Base-by-base conservation (phyloP, 2,888 invertebrate genomes). In the Hylaea fasciaria region DNA sequence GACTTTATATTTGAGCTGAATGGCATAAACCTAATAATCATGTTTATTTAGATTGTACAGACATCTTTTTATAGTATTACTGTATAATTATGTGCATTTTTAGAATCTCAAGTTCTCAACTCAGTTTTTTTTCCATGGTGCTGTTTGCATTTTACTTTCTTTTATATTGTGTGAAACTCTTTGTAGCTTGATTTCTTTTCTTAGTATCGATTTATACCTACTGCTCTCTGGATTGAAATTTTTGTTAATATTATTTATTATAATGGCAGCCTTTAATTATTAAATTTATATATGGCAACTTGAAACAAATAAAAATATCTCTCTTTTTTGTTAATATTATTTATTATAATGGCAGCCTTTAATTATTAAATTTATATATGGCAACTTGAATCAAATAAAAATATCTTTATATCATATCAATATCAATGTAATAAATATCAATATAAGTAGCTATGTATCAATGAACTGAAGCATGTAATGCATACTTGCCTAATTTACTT, bases 381-480 rank as follows among this genome's bases (percentile, higher is more conserved):
- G 35, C 35, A 35, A 11, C 11, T 35, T 35, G n/a, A n/a, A n/a
- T n/a, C n/a, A n/a, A n/a, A n/a, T 35, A 35, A 11, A 35, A 35
- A 58, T 13, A 22, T 22, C 22, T 3, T 22, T 57, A 57, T 66
- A 66, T 49, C 32, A 53, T 37, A 47, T 48, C 47, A 46, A 60
- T 54, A 52, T 57, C 28, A 22, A 22, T 22, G 22, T 22, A 22
- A 22, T 22, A n/a, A n/a, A n/a, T n/a, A n/a, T n/a, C n/a, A n/a
- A n/a, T n/a, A n/a, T n/a, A n/a, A n/a, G n/a, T n/a, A n/a, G n/a
- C n/a, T n/a, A n/a, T n/a, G n/a, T n/a, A n/a, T n/a, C n/a, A n/a
- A n/a, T n/a, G n/a, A n/a, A n/a, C n/a, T n/a, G n/a, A n/a, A 80
- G 86, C 86, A 86, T 87, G 61, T 62, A 86, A 86, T 88, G 87